Evolutionary conservation across 2,113 vertebrate species (phyloP), one percentile per base, ranked within the genome.

Genomic region (Peucedramus taeniatus): DNA sequence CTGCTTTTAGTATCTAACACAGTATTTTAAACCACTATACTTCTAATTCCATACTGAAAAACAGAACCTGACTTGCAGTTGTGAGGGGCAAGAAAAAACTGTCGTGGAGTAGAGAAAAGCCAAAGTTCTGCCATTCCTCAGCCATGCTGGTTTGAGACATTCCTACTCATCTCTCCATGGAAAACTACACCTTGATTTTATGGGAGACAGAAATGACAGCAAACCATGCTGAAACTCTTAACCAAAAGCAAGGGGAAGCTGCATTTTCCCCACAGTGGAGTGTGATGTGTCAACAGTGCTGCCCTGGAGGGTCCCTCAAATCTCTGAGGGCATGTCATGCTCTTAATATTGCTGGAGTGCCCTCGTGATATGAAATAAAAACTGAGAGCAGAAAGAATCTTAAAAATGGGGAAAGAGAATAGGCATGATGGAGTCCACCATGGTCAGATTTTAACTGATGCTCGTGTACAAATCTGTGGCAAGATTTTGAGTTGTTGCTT

Each of bases 221-320:
- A 40, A 68, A 57, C 37, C 17, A 19, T 1, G 15, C 5, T 57
- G 59, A 19, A 81, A 84, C 33, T 39, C 56, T 15, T 9, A 26
- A 33, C 11, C 16, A 21, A 13, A 83, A 37, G 5, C 1, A 0
- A 66, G n/a, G 0, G 30, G 10, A 88, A 72, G 35, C 0, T 6
- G 1, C 24, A 13, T 35, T 79, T 83, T 47, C 27, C 40, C 31
- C 72, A 4, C 9, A 37, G 57, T 2, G 35, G 45, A 50, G 47
- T 4, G 2, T 3, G n/a, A 66, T 10, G 33, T 6, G 2, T 4
- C 26, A 49, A 37, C 19, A 44, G 79, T 5, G 30, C 45, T 18
- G 50, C 50, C 21, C 16, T 33, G 3, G 17, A 15, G 21, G 27
- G 9, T 14, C 15, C 49, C 42, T 4, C 14, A 77, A 79, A 78